These are phyloP conservation scores for Notamacropus eugenii DNA, from an alignment of 2,797 vertebrate species.

Conservation along the genomic window DNA sequence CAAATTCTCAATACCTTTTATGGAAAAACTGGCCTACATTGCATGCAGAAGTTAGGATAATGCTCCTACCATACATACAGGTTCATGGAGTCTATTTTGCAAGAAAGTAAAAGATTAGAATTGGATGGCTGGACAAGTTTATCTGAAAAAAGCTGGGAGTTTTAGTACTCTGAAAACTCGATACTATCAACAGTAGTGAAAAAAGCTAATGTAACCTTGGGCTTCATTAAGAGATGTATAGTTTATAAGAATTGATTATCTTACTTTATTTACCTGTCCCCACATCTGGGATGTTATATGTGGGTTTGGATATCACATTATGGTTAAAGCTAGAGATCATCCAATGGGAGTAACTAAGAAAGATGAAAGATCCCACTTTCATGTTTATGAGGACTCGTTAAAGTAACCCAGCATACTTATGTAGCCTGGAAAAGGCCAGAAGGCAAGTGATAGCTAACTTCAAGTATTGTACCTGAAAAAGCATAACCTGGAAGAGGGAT, in stretches of 20 bases:
- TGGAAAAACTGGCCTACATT: not conserved
- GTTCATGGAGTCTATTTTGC: not conserved
- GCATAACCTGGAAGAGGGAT: not conserved
- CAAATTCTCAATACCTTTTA: not conserved
- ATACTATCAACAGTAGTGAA: not conserved
- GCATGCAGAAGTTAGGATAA: not conserved
- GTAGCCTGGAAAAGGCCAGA: not conserved
- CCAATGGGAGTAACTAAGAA: not conserved
- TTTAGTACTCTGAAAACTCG: not conserved
- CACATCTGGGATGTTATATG: not conserved
- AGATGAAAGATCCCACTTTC: not conserved
- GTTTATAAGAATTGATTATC: not conserved
- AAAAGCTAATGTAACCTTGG: not conserved
- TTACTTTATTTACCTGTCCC: not conserved
- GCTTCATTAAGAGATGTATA: not conserved
- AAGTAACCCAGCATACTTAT: not conserved
- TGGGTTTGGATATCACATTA: not conserved
- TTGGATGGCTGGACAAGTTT: not conserved
- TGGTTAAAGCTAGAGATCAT: not conserved
- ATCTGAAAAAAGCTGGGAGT: not conserved
- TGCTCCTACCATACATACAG: not conserved
- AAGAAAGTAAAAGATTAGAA: not conserved
- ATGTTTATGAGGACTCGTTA: not conserved
- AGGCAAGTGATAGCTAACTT: not conserved
- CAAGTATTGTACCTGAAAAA: not conserved